A percentile compares a stretch with the other conserved stretches of the same genome.
phyloP scores from a whole-genome alignment of 2,888 invertebrate genomes.

The Miltochrista miniata region DNA sequence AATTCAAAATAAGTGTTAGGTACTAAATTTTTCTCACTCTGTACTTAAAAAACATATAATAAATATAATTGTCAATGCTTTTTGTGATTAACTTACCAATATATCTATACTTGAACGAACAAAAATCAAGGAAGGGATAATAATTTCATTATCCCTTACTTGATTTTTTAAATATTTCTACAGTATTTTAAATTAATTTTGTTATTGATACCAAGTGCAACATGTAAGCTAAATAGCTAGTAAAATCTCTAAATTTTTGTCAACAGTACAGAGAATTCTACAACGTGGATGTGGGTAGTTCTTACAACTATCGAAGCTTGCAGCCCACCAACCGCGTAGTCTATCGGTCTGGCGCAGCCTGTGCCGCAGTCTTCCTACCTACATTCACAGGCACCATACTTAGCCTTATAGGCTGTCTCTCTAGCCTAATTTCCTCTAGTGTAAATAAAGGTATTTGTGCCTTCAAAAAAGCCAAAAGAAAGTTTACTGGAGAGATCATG shows the following conservation, averaged over 20 bases:
- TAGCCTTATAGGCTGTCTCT: conserved; percentile 50
- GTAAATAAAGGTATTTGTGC: conserved; percentile 55
- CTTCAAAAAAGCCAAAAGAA: conserved; percentile 55
- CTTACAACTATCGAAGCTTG: conserved; percentile 73
- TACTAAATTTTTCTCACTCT: too few relatives aligned
- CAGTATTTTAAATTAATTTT: too few relatives aligned
- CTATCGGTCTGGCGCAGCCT: conserved; percentile 63
- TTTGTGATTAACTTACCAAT: too few relatives aligned
- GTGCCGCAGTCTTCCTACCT: conserved; percentile 49
- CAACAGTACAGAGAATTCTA: conserved; percentile 65
- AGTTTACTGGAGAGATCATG: conserved; percentile 43
- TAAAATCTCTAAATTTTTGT: conserved; percentile 1
- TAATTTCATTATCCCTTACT: too few relatives aligned
- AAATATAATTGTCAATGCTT: too few relatives aligned
- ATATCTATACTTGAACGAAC: too few relatives aligned
- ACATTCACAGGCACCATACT: conserved; percentile 46
- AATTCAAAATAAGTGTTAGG: too few relatives aligned
- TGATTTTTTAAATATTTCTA: too few relatives aligned
- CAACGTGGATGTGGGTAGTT: conserved; percentile 60
- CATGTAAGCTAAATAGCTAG: too few relatives aligned
- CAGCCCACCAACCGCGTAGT: conserved; percentile 66
- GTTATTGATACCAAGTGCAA: too few relatives aligned
- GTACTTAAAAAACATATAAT: too few relatives aligned
- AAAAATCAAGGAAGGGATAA: too few relatives aligned
- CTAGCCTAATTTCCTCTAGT: conserved; percentile 43